phyloP scores from a whole-genome alignment of 2,888 invertebrate genomes.

The Xestia xanthographa region DNA sequence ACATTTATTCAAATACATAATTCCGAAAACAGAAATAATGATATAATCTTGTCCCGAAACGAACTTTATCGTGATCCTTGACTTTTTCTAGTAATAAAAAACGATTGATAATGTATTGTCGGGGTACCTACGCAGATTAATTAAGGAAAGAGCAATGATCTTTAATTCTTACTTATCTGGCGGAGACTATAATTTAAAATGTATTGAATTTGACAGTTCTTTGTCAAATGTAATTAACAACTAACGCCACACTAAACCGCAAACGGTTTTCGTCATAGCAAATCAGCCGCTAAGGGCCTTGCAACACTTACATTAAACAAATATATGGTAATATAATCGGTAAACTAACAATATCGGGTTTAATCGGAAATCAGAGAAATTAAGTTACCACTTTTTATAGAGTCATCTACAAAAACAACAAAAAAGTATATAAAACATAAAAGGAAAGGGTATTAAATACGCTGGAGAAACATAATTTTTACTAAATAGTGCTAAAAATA shows the following conservation, averaged over 20 bases:
- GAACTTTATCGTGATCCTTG: too few relatives aligned
- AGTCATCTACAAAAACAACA: slow-evolving; percentile 71
- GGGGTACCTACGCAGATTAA: too few relatives aligned
- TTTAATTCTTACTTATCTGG: too few relatives aligned
- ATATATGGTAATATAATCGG: slow-evolving; percentile 67
- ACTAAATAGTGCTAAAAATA: slow-evolving; percentile 21
- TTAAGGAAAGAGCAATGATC: too few relatives aligned
- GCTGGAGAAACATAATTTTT: slow-evolving; percentile 39
- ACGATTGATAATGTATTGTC: too few relatives aligned
- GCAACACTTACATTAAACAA: slow-evolving; percentile 87
- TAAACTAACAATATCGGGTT: slow-evolving; percentile 62
- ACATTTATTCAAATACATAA: too few relatives aligned
- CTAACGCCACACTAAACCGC: neutral
- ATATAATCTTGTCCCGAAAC: too few relatives aligned
- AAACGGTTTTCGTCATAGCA: slow-evolving; percentile 33
- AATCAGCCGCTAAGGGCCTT: slow-evolving; percentile 43
- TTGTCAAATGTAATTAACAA: neutral
- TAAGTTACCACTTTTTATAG: slow-evolving; percentile 88
- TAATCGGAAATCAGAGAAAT: slow-evolving; percentile 84
- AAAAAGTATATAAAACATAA: slow-evolving; percentile 61
- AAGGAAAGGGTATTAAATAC: slow-evolving; percentile 43
- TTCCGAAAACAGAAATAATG: too few relatives aligned
- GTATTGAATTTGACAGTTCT: neutral
- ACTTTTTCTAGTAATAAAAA: too few relatives aligned
- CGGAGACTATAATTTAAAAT: too few relatives aligned